Percentiles rank a stretch among this genome's conserved stretches.
phyloP scores from a whole-genome alignment of 2,888 invertebrate genomes.

The Alloplasta piceator region DNA sequence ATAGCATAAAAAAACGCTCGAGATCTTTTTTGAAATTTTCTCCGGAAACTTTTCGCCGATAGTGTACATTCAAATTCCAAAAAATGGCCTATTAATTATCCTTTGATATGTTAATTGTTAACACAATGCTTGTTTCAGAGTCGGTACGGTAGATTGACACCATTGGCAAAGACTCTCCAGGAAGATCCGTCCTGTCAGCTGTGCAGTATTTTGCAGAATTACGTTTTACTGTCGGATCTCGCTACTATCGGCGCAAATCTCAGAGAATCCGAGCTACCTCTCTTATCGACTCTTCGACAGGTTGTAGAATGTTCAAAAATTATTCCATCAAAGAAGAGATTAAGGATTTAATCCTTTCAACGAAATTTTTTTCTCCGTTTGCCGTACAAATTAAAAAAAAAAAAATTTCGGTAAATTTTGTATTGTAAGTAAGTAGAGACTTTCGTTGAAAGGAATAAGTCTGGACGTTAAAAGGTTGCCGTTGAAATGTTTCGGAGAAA shows the following conservation, averaged over 20 bases:
- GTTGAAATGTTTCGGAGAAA: not conserved
- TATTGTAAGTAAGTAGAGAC: no score
- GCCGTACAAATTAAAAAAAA: not conserved
- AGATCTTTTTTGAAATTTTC: no score
- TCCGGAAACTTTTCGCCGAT: no score
- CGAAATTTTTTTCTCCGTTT: no score
- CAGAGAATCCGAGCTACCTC: constrained; percentile 92
- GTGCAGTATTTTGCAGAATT: constrained; percentile 94
- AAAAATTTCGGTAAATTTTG: not conserved
- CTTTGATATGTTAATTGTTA: not conserved
- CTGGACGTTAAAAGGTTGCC: no score
- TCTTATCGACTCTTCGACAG: constrained; percentile 94
- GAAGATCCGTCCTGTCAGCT: constrained; percentile 98
- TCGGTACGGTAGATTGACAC: constrained; percentile 94
- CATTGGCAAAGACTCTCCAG: constrained; percentile 94
- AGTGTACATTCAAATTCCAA: no score
- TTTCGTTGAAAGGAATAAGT: no score
- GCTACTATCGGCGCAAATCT: constrained; percentile 92
- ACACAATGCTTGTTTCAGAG: constrained; percentile 85
- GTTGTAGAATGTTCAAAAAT: constrained; percentile 81
- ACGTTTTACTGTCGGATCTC: constrained; percentile 91
- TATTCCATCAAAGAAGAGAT: not conserved
- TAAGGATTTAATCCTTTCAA: not conserved
- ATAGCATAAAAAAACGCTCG: no score
- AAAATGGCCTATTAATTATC: no score